A percentile compares a stretch with the other conserved stretches of the same genome.
These are phyloP conservation scores for Tursiops truncatus DNA, from an alignment of 2,113 vertebrate species.

Conservation along the genomic window DNA sequence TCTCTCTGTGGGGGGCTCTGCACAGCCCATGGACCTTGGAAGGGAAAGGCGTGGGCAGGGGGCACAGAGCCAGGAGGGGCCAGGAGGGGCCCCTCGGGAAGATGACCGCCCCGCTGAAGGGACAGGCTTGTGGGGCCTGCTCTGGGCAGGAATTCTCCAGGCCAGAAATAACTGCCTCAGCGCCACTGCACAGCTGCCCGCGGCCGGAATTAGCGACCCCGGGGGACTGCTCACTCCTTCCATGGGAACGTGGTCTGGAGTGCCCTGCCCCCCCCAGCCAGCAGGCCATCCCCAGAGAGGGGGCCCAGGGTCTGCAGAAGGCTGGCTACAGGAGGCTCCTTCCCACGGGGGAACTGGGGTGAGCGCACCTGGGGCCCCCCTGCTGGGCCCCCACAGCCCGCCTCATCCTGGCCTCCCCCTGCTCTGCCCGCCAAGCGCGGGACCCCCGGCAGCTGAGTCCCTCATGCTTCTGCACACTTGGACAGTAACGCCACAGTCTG, in stretches of 20 bases:
- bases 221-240: slow-evolving; percentile 41
- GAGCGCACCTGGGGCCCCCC: neutral
- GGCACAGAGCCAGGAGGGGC: neutral
- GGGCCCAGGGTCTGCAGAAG: neutral
- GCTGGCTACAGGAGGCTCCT: neutral
- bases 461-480: neutral
- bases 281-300: neutral
- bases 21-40: neutral
- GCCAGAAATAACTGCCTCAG: slow-evolving; percentile 71
- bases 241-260: slow-evolving; percentile 25
- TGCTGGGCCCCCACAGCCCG: neutral
- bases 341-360: neutral
- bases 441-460: accelerated
- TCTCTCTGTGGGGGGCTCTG: neutral
- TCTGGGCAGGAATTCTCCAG: slow-evolving; percentile 64
- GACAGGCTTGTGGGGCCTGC: slow-evolving; percentile 7
- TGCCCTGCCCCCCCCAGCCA: neutral
- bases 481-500: neutral
- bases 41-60: neutral
- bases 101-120: neutral
- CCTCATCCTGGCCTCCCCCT: neutral
- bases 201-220: slow-evolving; percentile 65
- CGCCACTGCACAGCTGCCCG: slow-evolving; percentile 29
- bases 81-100: neutral
- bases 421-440: neutral